These are phyloP conservation scores for Drosophila differens DNA, from an alignment of 2,888 invertebrate species.

Conservation along the genomic window DNA sequence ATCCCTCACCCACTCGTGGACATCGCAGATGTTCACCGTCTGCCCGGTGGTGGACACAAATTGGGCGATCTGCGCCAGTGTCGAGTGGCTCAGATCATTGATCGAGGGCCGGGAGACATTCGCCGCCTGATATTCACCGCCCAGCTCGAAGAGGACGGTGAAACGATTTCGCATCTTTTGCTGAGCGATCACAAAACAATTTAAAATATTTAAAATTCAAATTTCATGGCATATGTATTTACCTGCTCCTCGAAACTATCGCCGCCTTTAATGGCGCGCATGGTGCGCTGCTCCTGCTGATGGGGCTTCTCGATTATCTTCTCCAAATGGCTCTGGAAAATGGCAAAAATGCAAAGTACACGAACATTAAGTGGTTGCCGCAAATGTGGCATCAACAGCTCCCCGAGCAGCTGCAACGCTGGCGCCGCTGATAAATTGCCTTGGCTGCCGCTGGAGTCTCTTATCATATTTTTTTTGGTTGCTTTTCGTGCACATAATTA, in stretches of 20 bases:
- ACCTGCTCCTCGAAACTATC: conserved; percentile 88
- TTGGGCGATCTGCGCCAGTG: conserved; percentile 93
- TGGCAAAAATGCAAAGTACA: conserved; percentile 42
- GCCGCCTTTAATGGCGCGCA: conserved; percentile 87
- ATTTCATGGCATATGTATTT: conserved; percentile 43
- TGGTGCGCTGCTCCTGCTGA: conserved; percentile 84
- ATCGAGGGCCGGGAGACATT: conserved; percentile 88
- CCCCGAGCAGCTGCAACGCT: conserved; percentile 26
- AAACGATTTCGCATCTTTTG: conserved; percentile 88
- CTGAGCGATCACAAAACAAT: conserved; percentile 14
- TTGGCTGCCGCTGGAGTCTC: not conserved
- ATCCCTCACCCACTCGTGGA: conserved; percentile 91
- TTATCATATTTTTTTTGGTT: conserved; percentile 6
- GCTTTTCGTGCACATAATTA: conserved; percentile 64
- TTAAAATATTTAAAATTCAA: not conserved
- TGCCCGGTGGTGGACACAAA: conserved; percentile 95
- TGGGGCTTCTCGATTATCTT: conserved; percentile 94
- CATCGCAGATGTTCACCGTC: conserved; percentile 96
- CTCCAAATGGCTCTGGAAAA: conserved; percentile 91
- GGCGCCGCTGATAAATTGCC: conserved; percentile 55
- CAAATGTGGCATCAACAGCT: conserved; percentile 59
- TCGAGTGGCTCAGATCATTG: conserved; percentile 88
- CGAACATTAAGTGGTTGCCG: conserved; percentile 70
- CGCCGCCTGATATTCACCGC: conserved; percentile 89
- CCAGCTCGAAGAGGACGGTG: conserved; percentile 94